phyloP scores from a whole-genome alignment of 2,888 invertebrate species.

The Athalia circularis region DNA sequence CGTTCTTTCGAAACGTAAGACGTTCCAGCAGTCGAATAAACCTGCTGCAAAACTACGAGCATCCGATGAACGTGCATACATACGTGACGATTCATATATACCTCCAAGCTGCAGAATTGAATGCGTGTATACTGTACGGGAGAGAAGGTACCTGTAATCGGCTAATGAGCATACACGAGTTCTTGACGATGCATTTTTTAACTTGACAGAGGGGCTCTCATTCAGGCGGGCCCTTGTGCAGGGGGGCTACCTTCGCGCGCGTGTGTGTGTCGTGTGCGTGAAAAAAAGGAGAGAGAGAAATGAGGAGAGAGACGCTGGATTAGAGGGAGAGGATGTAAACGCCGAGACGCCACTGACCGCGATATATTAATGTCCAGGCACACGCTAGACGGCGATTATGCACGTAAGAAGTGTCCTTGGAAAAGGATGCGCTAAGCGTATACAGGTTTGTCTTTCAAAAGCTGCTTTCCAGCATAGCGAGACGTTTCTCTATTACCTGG shows the following conservation, averaged over 20 bases:
- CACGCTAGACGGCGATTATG: slow-evolving; percentile 70
- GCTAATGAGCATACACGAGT: slow-evolving; percentile 40
- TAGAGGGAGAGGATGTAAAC: slow-evolving; percentile 52
- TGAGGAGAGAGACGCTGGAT: slow-evolving; percentile 57
- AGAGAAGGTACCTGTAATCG: slow-evolving; percentile 35
- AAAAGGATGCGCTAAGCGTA: slow-evolving; percentile 14
- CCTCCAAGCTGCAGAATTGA: too few relatives aligned
- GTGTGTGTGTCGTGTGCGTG: slow-evolving; percentile 47
- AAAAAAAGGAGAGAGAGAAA: not conserved
- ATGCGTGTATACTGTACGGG: not conserved
- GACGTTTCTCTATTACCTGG: slow-evolving; percentile 8
- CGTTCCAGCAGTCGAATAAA: too few relatives aligned
- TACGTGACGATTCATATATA: not conserved
- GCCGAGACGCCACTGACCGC: slow-evolving; percentile 45
- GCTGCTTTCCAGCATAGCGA: slow-evolving; percentile 49
- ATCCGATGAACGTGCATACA: not conserved
- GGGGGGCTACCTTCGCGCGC: slow-evolving; percentile 48
- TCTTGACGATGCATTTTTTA: slow-evolving; percentile 58
- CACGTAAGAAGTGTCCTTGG: slow-evolving; percentile 47
- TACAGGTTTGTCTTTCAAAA: slow-evolving; percentile 17
- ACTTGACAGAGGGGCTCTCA: slow-evolving; percentile 59
- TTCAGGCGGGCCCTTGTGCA: slow-evolving; percentile 56
- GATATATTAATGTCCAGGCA: slow-evolving; percentile 68
- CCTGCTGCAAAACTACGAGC: too few relatives aligned
- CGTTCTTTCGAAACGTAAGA: not conserved